Conservation (phyloP, 2,888 invertebrate species). For the Amphipoea lucens region DNA sequence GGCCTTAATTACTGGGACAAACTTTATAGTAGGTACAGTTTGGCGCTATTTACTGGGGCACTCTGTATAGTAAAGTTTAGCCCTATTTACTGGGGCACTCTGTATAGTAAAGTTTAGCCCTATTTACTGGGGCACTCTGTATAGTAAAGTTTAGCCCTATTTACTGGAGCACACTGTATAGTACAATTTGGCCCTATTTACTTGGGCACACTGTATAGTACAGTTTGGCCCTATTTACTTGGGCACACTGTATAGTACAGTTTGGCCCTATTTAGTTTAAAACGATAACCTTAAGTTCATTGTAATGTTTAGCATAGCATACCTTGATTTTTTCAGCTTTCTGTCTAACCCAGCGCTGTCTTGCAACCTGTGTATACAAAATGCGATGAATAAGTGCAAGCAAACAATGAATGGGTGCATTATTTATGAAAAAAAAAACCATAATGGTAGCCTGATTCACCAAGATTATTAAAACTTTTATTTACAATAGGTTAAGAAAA, state of each 20-base stretch:
- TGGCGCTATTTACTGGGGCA: not conserved
- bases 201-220: too few relatives aligned
- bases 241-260: too few relatives aligned
- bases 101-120: not conserved
- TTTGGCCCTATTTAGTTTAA: not conserved
- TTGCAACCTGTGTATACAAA: conserved; percentile 79
- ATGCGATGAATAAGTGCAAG: conserved; percentile 46
- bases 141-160: too few relatives aligned
- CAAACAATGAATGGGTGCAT: conserved; percentile 28
- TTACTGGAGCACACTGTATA: too few relatives aligned
- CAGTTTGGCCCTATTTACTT: too few relatives aligned
- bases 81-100: not conserved
- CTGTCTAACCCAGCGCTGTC: conserved; percentile 95
- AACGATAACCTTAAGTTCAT: not conserved
- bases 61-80: not conserved
- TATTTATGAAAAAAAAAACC: not conserved
- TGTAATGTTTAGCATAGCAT: conserved; percentile 12
- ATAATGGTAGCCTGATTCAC: not conserved
- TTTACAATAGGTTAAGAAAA: not conserved
- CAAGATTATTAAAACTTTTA: not conserved
- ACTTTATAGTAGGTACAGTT: not conserved
- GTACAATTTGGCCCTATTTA: too few relatives aligned
- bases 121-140: too few relatives aligned
- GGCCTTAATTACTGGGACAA: not conserved
- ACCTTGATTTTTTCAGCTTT: conserved; percentile 97